Evolutionary conservation across 2,888 invertebrate genomes (phyloP).

Genomic region (Sinopyrophorus schimmeli): DNA sequence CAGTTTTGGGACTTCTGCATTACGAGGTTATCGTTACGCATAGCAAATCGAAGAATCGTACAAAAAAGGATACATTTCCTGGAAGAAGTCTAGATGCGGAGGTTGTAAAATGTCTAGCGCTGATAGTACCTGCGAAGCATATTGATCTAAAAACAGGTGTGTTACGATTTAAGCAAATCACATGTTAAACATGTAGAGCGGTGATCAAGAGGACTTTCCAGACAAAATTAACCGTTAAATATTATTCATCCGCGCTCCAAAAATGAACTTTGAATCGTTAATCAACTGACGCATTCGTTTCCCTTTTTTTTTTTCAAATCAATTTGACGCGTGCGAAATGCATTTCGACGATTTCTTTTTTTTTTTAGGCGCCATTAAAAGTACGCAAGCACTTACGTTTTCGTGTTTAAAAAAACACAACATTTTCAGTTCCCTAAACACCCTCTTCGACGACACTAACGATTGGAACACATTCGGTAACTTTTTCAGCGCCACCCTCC

Average conservation of each 20-base stretch:
- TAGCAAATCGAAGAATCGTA: no score
- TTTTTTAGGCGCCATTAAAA: constrained; percentile 1
- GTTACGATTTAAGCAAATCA: constrained; percentile 9
- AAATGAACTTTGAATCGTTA: constrained; percentile 5
- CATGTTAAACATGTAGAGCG: constrained; percentile 1
- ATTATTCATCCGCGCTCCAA: not conserved
- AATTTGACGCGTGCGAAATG: not conserved
- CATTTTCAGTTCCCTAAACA: constrained; percentile 99
- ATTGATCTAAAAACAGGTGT: constrained; percentile 11
- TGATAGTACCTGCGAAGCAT: constrained; percentile 85
- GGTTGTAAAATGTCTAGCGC: constrained; percentile 98
- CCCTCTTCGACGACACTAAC: constrained; percentile 96
- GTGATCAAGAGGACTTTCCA: constrained; percentile 4
- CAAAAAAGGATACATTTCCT: constrained; percentile 97
- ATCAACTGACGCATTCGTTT: not conserved
- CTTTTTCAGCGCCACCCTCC: constrained; percentile 98
- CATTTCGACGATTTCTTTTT: no score
- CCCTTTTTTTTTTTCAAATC: constrained; percentile 1
- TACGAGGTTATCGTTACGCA: no score
- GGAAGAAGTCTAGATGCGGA: constrained; percentile 98
- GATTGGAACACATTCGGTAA: constrained; percentile 99
- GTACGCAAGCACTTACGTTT: constrained; percentile 76
- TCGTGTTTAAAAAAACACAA: constrained; percentile 99
- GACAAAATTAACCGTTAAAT: not conserved
- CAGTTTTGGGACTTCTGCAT: no score